These are phyloP conservation scores for Plutella xylostella DNA, from an alignment of 2,888 invertebrate genomes.

Conservation along the genomic window DNA sequence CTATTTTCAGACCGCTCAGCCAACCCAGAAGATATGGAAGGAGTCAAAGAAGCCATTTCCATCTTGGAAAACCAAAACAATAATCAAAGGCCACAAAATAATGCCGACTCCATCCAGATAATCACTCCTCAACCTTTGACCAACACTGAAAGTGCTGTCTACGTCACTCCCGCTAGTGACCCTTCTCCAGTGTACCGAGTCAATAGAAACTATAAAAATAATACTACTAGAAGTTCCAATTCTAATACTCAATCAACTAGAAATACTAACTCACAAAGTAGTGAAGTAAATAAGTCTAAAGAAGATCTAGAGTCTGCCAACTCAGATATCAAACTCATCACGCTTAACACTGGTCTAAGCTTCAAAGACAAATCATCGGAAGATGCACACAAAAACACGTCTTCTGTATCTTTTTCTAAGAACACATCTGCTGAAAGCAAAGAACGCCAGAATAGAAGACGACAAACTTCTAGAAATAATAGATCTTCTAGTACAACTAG, in stretches of 20 bases:
- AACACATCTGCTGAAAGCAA: conserved; percentile 27
- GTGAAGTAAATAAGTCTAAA: conserved; percentile 15
- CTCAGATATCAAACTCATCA: conserved; percentile 33
- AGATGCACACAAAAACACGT: conserved; percentile 17
- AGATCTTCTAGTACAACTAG: conserved; percentile 23
- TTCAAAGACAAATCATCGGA: conserved; percentile 25
- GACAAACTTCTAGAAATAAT: conserved; percentile 39
- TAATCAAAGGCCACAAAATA: conserved; percentile 19
- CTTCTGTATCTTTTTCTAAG: conserved; percentile 21
- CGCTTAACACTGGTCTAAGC: conserved; percentile 38
- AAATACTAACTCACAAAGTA: neutral
- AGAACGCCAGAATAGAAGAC: conserved; percentile 43
- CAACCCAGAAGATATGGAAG: conserved; percentile 49
- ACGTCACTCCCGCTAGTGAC: conserved; percentile 28
- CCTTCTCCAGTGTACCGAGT: conserved; percentile 48
- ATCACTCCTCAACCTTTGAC: conserved; percentile 45
- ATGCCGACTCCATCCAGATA: conserved; percentile 18
- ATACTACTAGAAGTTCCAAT: no score
- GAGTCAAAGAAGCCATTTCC: conserved; percentile 55
- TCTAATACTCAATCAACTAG: no score
- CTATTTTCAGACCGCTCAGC: conserved; percentile 33
- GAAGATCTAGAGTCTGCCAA: conserved; percentile 18
- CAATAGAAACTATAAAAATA: conserved; percentile 36
- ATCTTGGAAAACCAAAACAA: conserved; percentile 50
- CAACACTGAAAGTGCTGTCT: conserved; percentile 42